phyloP scores from a whole-genome alignment of 2,797 vertebrate species.

The Chromis chromis region DNA sequence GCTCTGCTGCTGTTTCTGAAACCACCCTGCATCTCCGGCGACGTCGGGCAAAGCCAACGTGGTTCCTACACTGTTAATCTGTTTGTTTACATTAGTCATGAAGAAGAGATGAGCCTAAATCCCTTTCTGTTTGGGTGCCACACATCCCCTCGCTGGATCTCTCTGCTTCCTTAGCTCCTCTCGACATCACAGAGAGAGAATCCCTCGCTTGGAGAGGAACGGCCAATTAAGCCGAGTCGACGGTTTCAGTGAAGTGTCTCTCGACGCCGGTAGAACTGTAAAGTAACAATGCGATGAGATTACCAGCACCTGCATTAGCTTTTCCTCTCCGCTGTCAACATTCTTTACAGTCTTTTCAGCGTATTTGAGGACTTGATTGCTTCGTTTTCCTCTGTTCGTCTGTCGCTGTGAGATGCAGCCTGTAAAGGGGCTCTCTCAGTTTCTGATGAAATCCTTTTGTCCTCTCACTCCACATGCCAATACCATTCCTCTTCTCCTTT shows the following conservation, averaged over 20 bases:
- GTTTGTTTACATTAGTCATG: constrained; percentile 65
- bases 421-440: constrained; percentile 21
- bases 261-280: constrained; percentile 60
- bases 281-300: constrained; percentile 61
- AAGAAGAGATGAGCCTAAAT: constrained; percentile 58
- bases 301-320: constrained; percentile 49
- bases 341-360: constrained; percentile 31
- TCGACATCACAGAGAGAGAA: constrained; percentile 59
- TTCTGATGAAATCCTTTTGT: constrained; percentile 4
- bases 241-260: constrained; percentile 69
- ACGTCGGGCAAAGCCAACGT: too few relatives aligned
- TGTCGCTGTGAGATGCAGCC: constrained; percentile 2
- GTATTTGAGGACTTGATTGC: constrained; percentile 44
- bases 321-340: constrained; percentile 43
- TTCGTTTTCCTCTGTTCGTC: constrained; percentile 24
- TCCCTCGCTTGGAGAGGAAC: constrained; percentile 59
- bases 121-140: constrained; percentile 53
- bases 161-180: constrained; percentile 58
- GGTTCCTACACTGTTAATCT: constrained; percentile 45
- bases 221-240: constrained; percentile 73
- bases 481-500: constrained; percentile 22
- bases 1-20: constrained; percentile 33
- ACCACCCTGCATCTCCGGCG: too few relatives aligned
- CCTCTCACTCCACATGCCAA: neutral
- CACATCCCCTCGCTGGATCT: constrained; percentile 55